Evolutionary conservation across 1,140 invertebrate genomes (phyloP).

Genomic region (Onthophagus taurus): DNA sequence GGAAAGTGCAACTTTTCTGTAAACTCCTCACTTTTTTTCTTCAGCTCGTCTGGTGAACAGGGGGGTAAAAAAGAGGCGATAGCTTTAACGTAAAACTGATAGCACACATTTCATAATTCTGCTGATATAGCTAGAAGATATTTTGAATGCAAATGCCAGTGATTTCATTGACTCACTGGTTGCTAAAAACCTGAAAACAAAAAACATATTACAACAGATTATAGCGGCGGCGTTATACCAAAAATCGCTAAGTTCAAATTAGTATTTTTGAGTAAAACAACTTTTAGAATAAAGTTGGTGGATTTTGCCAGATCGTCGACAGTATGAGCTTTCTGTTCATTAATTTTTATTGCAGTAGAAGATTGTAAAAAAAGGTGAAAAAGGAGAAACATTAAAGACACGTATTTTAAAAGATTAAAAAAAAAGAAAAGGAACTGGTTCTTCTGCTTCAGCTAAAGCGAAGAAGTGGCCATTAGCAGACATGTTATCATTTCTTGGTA

Average conservation of each 20-base stretch:
- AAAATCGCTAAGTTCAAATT: too few species aligned
- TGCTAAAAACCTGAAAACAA: constrained; percentile 18
- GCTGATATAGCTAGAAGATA: constrained; percentile 18
- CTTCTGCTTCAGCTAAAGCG: not conserved
- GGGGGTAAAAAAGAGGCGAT: constrained; percentile 17
- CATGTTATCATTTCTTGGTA: not conserved
- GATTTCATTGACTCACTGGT: constrained; percentile 18
- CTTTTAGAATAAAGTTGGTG: too few species aligned
- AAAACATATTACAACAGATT: too few species aligned
- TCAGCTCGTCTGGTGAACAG: constrained; percentile 9
- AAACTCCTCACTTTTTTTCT: constrained; percentile 30
- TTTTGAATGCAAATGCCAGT: constrained; percentile 19
- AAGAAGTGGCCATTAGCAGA: not conserved
- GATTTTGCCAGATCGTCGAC: too few species aligned
- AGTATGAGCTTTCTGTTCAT: too few species aligned
- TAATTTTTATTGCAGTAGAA: not conserved
- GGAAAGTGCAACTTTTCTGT: constrained; percentile 40
- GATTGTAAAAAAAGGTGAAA: not conserved
- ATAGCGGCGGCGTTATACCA: too few species aligned
- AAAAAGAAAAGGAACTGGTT: not conserved
- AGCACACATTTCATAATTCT: constrained; percentile 15
- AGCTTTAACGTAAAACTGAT: constrained; percentile 14
- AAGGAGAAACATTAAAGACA: not conserved
- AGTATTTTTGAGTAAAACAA: too few species aligned
- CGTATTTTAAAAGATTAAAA: not conserved